A percentile compares a stretch with the other conserved stretches of the same genome.
phyloP scores from a whole-genome alignment of 2,888 invertebrate genomes.

The Athetis lepigone region DNA sequence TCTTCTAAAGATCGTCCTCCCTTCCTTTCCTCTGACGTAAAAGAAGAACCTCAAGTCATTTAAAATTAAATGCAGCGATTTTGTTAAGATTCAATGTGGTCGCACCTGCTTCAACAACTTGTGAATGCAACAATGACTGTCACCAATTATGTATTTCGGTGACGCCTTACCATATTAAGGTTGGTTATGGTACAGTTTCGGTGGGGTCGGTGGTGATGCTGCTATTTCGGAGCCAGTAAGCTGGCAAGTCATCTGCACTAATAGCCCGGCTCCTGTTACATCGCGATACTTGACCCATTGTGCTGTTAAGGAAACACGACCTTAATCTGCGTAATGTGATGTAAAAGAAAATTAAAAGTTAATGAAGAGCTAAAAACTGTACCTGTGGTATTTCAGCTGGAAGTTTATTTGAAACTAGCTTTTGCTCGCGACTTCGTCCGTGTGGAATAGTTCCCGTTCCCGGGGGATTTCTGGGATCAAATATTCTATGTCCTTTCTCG shows the following conservation, averaged over 20 bases:
- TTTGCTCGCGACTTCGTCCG: no score
- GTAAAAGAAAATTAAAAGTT: slow-evolving; percentile 43
- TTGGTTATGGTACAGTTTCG: slow-evolving; percentile 70
- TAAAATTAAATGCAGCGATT: slow-evolving; percentile 53
- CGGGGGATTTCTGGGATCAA: no score
- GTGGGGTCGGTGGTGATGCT: slow-evolving; percentile 66
- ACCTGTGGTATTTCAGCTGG: neutral
- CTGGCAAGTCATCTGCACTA: slow-evolving; percentile 83
- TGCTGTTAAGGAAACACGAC: slow-evolving; percentile 63
- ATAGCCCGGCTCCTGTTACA: slow-evolving; percentile 79
- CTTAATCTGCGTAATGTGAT: slow-evolving; percentile 61
- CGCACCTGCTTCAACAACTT: slow-evolving; percentile 18
- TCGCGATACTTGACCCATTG: slow-evolving; percentile 66
- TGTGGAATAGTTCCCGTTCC: no score
- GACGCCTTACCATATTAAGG: slow-evolving; percentile 47
- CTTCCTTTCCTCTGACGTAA: neutral
- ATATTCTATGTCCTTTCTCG: no score
- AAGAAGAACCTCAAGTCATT: slow-evolving; percentile 43
- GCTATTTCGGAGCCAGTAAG: slow-evolving; percentile 72
- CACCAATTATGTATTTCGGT: slow-evolving; percentile 51
- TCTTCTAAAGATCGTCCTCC: slow-evolving; percentile 23
- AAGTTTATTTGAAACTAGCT: no score
- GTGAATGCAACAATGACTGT: slow-evolving; percentile 39
- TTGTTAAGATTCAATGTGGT: slow-evolving; percentile 28
- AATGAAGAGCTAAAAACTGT: slow-evolving; percentile 6